These are phyloP conservation scores for Mugil cephalus DNA, from an alignment of 2,113 vertebrate species.

Conservation along the genomic window DNA sequence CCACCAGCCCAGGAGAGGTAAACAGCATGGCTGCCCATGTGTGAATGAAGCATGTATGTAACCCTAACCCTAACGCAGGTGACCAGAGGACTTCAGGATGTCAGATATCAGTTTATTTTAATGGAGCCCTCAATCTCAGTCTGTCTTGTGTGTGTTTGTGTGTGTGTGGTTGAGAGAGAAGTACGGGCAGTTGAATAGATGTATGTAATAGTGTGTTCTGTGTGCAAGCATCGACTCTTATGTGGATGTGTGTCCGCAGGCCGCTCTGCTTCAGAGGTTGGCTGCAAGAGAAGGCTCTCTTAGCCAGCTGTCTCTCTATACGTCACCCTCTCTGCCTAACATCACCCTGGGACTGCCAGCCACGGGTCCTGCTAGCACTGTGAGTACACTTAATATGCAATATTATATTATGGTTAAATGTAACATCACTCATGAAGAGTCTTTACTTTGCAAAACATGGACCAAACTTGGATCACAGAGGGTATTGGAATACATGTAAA, in stretches of 20 bases:
- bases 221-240: too few species aligned
- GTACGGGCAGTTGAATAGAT: background rate
- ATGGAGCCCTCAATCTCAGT: too few species aligned
- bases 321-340: constrained; percentile 97
- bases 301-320: constrained; percentile 95
- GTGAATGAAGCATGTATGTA: background rate
- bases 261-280: constrained; percentile 90
- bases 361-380: constrained; percentile 87
- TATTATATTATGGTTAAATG: background rate
- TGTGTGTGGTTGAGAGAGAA: background rate
- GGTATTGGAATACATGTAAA: too few species aligned
- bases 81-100: constrained; percentile 1
- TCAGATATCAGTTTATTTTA: too few species aligned
- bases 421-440: background rate
- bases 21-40: constrained; percentile 5
- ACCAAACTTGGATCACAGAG: too few species aligned
- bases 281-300: constrained; percentile 89
- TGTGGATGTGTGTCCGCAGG: constrained; percentile 78
- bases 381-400: constrained; percentile 81
- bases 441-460: background rate
- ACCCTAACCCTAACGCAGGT: too few species aligned
- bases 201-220: constrained; percentile 1
- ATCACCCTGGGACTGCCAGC: constrained; percentile 97
- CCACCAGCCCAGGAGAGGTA: constrained; percentile 92
- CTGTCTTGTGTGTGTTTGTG: background rate